Evolutionary conservation across 2,113 vertebrate species (phyloP).

Genomic region (Entomyzon cyanotis): DNA sequence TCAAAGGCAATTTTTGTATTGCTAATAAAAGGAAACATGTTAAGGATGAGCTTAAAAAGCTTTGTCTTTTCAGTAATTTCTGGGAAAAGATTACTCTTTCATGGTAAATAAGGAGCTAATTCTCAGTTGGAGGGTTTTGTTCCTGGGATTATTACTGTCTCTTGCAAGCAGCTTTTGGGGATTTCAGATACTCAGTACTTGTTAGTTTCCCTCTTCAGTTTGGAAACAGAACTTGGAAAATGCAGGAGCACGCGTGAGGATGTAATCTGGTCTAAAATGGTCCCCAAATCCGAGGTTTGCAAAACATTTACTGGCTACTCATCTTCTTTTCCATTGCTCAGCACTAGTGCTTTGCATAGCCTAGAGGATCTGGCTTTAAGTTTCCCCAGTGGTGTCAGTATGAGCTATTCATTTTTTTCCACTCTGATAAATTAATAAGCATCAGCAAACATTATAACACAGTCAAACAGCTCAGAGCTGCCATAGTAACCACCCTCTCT

Average conservation of each 20-base stretch:
- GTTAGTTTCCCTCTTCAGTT: neutral
- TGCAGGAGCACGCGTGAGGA: neutral
- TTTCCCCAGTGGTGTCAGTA: slow-evolving; percentile 14
- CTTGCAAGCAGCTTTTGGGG: neutral
- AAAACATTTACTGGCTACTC: neutral
- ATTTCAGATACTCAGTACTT: neutral
- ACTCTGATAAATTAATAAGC: slow-evolving; percentile 65
- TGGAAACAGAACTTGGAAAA: neutral
- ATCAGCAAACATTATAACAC: slow-evolving; percentile 51
- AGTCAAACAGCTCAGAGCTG: slow-evolving; percentile 42
- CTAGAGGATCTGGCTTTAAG: neutral
- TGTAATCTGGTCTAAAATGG: neutral
- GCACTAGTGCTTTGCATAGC: neutral
- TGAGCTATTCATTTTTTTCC: slow-evolving; percentile 36
- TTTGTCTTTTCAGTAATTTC: slow-evolving; percentile 46
- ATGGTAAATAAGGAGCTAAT: slow-evolving; percentile 37
- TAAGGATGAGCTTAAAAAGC: slow-evolving; percentile 34
- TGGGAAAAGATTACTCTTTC: slow-evolving; percentile 26
- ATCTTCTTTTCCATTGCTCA: neutral
- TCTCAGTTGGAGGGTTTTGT: slow-evolving; percentile 5
- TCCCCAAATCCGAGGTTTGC: neutral
- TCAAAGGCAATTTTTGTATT: slow-evolving; percentile 39
- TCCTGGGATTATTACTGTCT: neutral
- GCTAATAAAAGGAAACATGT: slow-evolving; percentile 27
- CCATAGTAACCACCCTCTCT: slow-evolving; percentile 45